Evolutionary conservation across 2,113 vertebrate species (phyloP).

Genomic region (Camelus dromedarius): DNA sequence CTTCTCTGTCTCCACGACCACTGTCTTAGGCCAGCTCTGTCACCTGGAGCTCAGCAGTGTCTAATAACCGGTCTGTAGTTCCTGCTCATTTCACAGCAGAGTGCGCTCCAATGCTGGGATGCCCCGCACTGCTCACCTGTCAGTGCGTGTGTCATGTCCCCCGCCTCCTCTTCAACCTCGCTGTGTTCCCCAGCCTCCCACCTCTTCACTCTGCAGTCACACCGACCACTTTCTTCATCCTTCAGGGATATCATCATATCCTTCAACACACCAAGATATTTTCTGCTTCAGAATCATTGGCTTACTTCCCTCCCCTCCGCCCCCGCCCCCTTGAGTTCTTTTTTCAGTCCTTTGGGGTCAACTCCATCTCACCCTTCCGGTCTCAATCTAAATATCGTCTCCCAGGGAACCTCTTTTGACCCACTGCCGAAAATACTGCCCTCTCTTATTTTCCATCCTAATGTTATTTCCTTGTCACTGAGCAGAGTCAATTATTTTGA

Average conservation of each 20-base stretch:
- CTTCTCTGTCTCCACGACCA: neutral
- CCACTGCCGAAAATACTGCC: neutral
- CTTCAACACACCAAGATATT: neutral
- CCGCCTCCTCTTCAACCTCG: neutral
- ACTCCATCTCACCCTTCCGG: neutral
- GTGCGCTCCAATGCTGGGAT: neutral
- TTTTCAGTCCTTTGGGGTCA: neutral
- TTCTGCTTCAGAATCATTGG: neutral
- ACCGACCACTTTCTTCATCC: neutral
- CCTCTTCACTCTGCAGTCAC: too few relatives aligned
- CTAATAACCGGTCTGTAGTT: neutral
- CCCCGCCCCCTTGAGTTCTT: neutral
- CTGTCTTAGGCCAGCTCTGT: neutral
- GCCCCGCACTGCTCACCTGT: rapidly evolving
- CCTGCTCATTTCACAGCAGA: neutral
- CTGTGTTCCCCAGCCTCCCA: neutral
- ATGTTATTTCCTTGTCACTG: neutral
- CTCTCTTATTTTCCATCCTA: neutral
- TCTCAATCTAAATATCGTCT: neutral
- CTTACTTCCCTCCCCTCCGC: neutral
- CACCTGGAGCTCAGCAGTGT: neutral
- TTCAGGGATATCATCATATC: neutral
- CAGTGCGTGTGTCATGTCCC: rapidly evolving
- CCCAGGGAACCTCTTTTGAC: neutral
- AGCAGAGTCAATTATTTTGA: neutral